These are phyloP conservation scores for Drosophila rellima DNA, from an alignment of 2,888 invertebrate species.

Conservation along the genomic window DNA sequence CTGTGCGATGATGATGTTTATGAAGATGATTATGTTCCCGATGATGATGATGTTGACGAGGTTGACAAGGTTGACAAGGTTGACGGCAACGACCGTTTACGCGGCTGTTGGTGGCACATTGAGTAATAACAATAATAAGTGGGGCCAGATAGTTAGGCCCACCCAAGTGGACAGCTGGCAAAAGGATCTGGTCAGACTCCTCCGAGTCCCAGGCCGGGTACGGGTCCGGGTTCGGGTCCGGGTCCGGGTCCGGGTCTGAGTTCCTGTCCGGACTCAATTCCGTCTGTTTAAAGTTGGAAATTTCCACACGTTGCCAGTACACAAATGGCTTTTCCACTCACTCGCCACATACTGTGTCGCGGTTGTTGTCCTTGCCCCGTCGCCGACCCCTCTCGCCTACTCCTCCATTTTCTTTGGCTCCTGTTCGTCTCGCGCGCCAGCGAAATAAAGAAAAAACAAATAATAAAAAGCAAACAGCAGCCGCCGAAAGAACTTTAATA, in stretches of 20 bases:
- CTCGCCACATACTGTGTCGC: constrained; percentile 21
- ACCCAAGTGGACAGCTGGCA: constrained; percentile 13
- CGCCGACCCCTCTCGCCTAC: background rate
- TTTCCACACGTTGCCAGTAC: constrained; percentile 53
- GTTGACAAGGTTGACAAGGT: constrained; percentile 25
- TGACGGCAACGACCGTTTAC: constrained; percentile 79
- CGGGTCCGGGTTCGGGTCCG: background rate
- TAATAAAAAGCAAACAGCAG: constrained; percentile 31
- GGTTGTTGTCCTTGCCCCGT: constrained; percentile 10
- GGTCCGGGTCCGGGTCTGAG: background rate
- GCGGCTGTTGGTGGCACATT: constrained; percentile 77
- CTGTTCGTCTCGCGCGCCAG: constrained; percentile 24
- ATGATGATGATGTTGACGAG: constrained; percentile 7
- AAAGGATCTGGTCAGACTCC: constrained; percentile 1
- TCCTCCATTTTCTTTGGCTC: background rate
- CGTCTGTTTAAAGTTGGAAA: constrained; percentile 44
- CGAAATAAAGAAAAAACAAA: constrained; percentile 26
- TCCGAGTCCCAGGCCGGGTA: constrained; percentile 4
- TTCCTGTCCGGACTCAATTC: background rate
- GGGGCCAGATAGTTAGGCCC: constrained; percentile 20
- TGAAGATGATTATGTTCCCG: constrained; percentile 33
- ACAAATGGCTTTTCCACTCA: constrained; percentile 6
- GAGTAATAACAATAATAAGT: constrained; percentile 71
- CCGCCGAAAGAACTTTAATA: constrained; percentile 68
- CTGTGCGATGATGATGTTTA: constrained; percentile 12